Evolutionary conservation across 2,113 vertebrate genomes (phyloP).

Genomic region (Polypterus senegalus): DNA sequence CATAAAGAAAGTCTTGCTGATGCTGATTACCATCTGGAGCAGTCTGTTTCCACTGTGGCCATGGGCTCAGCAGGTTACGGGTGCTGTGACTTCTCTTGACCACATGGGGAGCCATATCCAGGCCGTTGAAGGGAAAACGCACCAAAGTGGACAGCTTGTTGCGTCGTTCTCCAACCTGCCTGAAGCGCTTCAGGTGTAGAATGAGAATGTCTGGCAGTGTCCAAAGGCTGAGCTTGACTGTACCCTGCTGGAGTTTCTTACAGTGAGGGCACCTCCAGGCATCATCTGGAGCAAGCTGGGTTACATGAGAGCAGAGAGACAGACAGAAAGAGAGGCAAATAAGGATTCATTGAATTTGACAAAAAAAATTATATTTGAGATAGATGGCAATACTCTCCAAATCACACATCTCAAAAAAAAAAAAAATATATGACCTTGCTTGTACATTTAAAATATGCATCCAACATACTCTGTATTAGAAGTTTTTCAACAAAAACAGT

Average conservation of each 20-base stretch:
- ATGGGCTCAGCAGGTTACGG: slow-evolving; percentile 26
- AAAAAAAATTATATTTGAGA: no score
- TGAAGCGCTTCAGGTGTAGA: slow-evolving; percentile 89
- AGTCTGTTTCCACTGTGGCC: slow-evolving; percentile 43
- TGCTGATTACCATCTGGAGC: slow-evolving; percentile 28
- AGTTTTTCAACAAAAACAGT: no score
- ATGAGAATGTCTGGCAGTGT: slow-evolving; percentile 92
- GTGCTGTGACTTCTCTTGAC: slow-evolving; percentile 51
- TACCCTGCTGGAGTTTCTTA: slow-evolving; percentile 81
- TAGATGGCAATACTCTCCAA: no score
- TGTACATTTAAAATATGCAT: no score
- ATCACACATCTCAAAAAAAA: no score
- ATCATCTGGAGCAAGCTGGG: slow-evolving; percentile 82
- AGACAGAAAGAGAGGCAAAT: background rate
- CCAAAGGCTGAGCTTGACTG: slow-evolving; percentile 91
- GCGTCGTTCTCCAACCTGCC: slow-evolving; percentile 75
- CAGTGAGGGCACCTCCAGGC: slow-evolving; percentile 94
- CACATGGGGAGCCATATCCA: slow-evolving; percentile 88
- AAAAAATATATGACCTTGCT: no score
- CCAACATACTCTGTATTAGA: no score
- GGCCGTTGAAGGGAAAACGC: slow-evolving; percentile 64
- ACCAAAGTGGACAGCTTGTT: slow-evolving; percentile 92
- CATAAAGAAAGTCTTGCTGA: slow-evolving; percentile 65
- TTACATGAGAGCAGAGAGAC: background rate
- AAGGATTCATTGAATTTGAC: no score